A percentile compares a stretch with the other conserved stretches of the same genome.
phyloP scores from a whole-genome alignment of 1,140 invertebrate genomes.

The Elysia chlorotica region DNA sequence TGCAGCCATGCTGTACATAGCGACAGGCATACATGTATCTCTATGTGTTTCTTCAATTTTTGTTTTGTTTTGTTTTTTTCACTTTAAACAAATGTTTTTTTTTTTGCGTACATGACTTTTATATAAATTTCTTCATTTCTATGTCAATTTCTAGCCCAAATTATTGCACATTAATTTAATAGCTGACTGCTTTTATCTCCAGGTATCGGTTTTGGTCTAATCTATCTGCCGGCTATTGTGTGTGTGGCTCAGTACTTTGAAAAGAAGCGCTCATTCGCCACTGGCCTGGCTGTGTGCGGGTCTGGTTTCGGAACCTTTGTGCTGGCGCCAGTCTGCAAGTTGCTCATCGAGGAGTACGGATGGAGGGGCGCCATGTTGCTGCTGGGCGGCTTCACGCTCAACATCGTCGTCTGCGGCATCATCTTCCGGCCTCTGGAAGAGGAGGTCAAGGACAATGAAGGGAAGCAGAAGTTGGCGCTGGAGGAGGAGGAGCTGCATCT shows the following conservation, averaged over 20 bases:
- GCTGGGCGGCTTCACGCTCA: constrained; percentile 77
- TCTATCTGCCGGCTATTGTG: constrained; percentile 91
- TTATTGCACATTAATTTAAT: too few relatives aligned
- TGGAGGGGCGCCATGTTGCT: constrained; percentile 73
- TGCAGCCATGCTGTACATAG: too few relatives aligned
- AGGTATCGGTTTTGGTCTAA: constrained; percentile 87
- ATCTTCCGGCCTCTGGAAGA: constrained; percentile 76
- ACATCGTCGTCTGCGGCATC: constrained; percentile 77
- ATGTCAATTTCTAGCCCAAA: too few relatives aligned
- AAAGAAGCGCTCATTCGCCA: constrained; percentile 85
- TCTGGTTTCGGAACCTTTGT: constrained; percentile 57
- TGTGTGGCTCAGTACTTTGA: constrained; percentile 94
- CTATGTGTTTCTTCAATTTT: too few relatives aligned
- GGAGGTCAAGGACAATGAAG: too few relatives aligned
- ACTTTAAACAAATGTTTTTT: too few relatives aligned
- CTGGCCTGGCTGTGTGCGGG: constrained; percentile 75
- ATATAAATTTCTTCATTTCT: too few relatives aligned
- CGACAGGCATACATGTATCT: too few relatives aligned
- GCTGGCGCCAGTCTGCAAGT: constrained; percentile 50
- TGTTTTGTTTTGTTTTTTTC: too few relatives aligned
- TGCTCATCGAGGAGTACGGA: constrained; percentile 46
- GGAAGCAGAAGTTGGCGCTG: not conserved
- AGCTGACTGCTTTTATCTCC: too few relatives aligned
- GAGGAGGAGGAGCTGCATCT: not conserved
- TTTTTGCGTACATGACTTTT: too few relatives aligned